Base-by-base conservation (phyloP, 1,140 invertebrate genomes). In the Sycobia sp. region DNA sequence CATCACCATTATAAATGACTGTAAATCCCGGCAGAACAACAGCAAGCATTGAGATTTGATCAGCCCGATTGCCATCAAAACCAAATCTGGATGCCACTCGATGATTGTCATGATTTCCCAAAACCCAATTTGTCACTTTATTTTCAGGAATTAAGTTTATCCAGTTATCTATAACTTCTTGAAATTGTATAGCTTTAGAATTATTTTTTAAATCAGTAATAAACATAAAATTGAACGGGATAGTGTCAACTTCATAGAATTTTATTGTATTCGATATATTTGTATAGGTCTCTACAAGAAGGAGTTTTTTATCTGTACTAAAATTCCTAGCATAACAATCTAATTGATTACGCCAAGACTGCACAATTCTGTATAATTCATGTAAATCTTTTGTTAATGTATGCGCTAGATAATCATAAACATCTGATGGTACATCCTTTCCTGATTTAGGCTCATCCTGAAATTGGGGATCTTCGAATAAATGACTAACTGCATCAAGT, bases 1-100 rank as follows among this genome's bases (percentile, higher is more conserved):
- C 91, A 76, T 92, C 90, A 38, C 90, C 89, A 72, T 90, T 87
- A 74, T 91, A 92, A 34, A 86, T 84, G 14, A 91, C 81, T 0
- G 86, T 82, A 14, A 88, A 84, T 0, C 90, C 90, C 0, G 88
- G 87, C 39, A 91, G 70, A 0, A 89, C 75, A 59, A 87, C 76
- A 5, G 84, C 79, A 22, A 91, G 68, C 72, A 89, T 88, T 58
- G 88, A 82, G 8, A 88, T 76, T n/a, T 83, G 78, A 76, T 91
- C 90, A 0, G 89, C 85, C 65, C 88, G 80, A 39, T 86, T 82
- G 0, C 76, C 61, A 8, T 32, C 29, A 4, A 4, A 32, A 11
- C 88, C 89, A 63, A 89, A 85, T 34, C 90, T 79, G 2, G 82
- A 83, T 0, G 88, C 86, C 41, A 90, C 84, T 22, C 91, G 80